phyloP scores from a whole-genome alignment of 2,888 invertebrate genomes.

The Sialis fuliginosa region DNA sequence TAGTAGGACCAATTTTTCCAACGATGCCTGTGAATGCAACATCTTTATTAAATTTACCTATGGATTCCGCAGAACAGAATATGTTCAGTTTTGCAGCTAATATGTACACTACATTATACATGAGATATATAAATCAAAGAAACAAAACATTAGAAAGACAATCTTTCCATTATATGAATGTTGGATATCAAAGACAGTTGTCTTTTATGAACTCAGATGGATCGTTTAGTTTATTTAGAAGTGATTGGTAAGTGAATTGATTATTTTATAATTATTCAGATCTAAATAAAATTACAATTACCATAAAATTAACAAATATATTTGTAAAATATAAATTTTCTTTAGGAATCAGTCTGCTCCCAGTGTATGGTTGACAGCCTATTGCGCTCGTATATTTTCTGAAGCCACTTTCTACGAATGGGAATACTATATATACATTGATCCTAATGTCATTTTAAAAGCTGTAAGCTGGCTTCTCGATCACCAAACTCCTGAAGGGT shows the following conservation, averaged over 20 bases:
- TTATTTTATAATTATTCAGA: neutral
- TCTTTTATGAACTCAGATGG: conserved; percentile 85
- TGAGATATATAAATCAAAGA: conserved; percentile 78
- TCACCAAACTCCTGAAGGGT: conserved; percentile 70
- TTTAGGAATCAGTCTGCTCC: conserved; percentile 65
- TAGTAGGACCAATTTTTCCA: conserved; percentile 83
- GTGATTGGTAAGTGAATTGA: conserved; percentile 54
- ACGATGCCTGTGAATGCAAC: conserved; percentile 84
- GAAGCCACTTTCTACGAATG: conserved; percentile 92
- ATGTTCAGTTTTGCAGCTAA: conserved; percentile 95
- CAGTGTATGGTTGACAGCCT: conserved; percentile 87
- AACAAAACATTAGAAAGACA: conserved; percentile 62
- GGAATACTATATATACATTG: conserved; percentile 92
- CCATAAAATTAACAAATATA: no score
- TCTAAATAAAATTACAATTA: neutral
- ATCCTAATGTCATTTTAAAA: conserved; percentile 68
- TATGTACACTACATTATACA: conserved; percentile 77
- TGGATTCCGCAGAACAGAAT: conserved; percentile 88
- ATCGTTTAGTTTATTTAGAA: conserved; percentile 78
- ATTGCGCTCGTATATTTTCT: conserved; percentile 72
- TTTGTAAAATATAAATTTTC: conserved; percentile 6
- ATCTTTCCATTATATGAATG: conserved; percentile 78
- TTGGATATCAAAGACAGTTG: conserved; percentile 74
- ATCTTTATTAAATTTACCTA: conserved; percentile 59
- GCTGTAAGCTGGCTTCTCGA: conserved; percentile 73